phyloP scores from a whole-genome alignment of 2,113 vertebrate species.

The Clarias gariepinus region DNA sequence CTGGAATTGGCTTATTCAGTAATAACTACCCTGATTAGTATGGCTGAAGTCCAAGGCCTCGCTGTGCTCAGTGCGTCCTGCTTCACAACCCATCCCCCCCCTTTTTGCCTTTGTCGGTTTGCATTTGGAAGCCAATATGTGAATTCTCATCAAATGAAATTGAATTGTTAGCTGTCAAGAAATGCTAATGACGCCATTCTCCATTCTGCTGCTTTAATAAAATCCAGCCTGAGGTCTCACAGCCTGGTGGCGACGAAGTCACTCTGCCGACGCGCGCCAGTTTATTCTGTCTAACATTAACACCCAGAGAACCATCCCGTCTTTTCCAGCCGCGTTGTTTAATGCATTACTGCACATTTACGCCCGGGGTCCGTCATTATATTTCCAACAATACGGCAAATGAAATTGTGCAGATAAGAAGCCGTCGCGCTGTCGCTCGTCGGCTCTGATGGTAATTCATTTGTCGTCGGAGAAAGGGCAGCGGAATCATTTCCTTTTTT shows the following conservation, averaged over 20 bases:
- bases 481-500: constrained; percentile 49
- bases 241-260: constrained; percentile 53
- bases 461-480: constrained; percentile 36
- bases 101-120: constrained; percentile 56
- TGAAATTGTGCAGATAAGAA: constrained; percentile 72
- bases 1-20: constrained; percentile 52
- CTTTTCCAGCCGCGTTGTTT: constrained; percentile 70
- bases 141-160: constrained; percentile 61
- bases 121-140: constrained; percentile 64
- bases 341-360: constrained; percentile 66
- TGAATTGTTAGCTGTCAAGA: constrained; percentile 72
- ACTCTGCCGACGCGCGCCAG: constrained; percentile 54
- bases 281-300: constrained; percentile 77
- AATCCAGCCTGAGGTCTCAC: constrained; percentile 44
- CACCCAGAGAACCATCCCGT: constrained; percentile 67
- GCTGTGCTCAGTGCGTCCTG: constrained; percentile 43
- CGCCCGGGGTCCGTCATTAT: constrained; percentile 62
- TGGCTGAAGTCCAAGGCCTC: constrained; percentile 48
- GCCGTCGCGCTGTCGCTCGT: constrained; percentile 32
- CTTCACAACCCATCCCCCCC: constrained; percentile 11
- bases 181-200: constrained; percentile 71
- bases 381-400: constrained; percentile 66
- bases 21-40: constrained; percentile 61
- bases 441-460: constrained; percentile 33
- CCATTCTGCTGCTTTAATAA: constrained; percentile 61